phyloP scores from a whole-genome alignment of 2,797 vertebrate genomes.

The Sphaeramia orbicularis region DNA sequence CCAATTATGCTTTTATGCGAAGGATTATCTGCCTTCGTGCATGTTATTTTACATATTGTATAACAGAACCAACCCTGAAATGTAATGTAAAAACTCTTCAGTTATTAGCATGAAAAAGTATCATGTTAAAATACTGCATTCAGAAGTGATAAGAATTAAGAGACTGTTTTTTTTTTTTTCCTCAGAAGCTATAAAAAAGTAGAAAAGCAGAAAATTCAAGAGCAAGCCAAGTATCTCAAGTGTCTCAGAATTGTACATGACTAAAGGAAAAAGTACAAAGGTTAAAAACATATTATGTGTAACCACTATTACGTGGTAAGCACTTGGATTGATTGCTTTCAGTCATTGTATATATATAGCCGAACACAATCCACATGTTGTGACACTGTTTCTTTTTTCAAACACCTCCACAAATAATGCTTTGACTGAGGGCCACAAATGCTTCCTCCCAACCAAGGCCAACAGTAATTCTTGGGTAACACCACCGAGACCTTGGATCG shows the following conservation, averaged over 20 bases:
- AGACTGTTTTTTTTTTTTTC: too few relatives aligned
- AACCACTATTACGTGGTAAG: too few relatives aligned
- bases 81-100: too few relatives aligned
- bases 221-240: too few relatives aligned
- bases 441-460: slow-evolving; percentile 11
- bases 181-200: too few relatives aligned
- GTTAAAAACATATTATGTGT: too few relatives aligned
- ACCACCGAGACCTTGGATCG: not conserved
- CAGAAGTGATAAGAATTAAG: too few relatives aligned
- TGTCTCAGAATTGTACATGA: too few relatives aligned
- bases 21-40: slow-evolving; percentile 47
- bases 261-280: too few relatives aligned
- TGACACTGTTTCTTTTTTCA: not conserved
- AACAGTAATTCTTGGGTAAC: slow-evolving; percentile 28
- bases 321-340: not conserved
- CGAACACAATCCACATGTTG: not conserved
- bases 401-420: slow-evolving; percentile 16
- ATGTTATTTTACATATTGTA: slow-evolving; percentile 20
- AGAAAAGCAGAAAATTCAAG: too few relatives aligned
- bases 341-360: not conserved
- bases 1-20: slow-evolving; percentile 39
- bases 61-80: not conserved
- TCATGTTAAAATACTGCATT: too few relatives aligned
- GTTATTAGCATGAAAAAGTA: too few relatives aligned
- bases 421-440: slow-evolving; percentile 27